Evolutionary conservation across 2,797 vertebrate species (phyloP), one percentile per base, ranked within the genome.

Genomic region (Poeciliopsis paucimaculata): DNA sequence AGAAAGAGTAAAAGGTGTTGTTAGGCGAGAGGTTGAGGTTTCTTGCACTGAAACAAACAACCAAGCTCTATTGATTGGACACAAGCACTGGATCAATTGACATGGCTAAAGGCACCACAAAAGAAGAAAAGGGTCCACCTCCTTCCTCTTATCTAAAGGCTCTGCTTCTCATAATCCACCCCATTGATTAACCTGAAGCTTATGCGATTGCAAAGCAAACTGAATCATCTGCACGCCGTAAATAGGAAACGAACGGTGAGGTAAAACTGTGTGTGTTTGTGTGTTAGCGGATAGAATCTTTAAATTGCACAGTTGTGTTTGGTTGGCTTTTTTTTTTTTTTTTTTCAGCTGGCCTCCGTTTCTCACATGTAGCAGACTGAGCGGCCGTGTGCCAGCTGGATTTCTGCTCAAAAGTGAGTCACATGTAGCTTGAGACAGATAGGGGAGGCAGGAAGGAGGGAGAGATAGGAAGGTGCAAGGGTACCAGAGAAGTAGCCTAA

Each of bases 51-150:
- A 41, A 94, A 91, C 88, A 94, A 93, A 92, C 86, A 87, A 76
- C 82, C 66, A 77, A 64, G 79, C 71, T 3, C 57, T 77, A 93
- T 91, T 92, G 91, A 95, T 94, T 92, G 87, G 85, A 91, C 85
- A 83, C 82, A 86, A 89, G 83, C 84, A 80, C 72, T 73, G 80
- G 92, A 95, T 95, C 92, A 92, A 95, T 94, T 79, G 86, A 88
- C 89, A 90, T 83, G 83, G 83, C 88, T 83, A 26, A 80, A 87
- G 90, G 90, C 86, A 76, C 82, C 77, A 85, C 85, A 83, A 88
- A 87, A 81, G 77, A 91, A 83, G 81, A 83, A 83, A 85, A 85
- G 87, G 77, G 49, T 74, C 78, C 31, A 43, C 79, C 57, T 7
- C 31, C 45, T 39, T 43, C 34, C 47, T 55, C 8, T 71, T 20